A percentile compares a stretch with the other conserved stretches of the same genome.
Evolutionary conservation across 2,888 invertebrate genomes (phyloP).

Genomic region (Apamea sordens): DNA sequence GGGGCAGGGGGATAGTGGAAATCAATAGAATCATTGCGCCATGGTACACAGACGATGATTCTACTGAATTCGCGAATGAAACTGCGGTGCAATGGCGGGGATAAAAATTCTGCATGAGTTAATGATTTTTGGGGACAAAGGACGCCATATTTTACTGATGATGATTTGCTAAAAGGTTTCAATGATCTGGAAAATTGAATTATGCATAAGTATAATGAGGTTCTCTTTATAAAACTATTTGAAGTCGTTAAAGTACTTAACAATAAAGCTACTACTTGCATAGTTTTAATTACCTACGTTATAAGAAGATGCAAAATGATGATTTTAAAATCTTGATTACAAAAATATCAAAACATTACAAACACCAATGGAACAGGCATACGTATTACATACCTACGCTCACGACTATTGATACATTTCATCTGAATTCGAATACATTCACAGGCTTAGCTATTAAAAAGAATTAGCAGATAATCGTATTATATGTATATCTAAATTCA

Average conservation of each 20-base stretch:
- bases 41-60: slow-evolving; percentile 79
- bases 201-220: neutral
- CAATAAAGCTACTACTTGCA: neutral
- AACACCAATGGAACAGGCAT: neutral
- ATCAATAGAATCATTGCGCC: slow-evolving; percentile 89
- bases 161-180: slow-evolving; percentile 4
- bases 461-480: neutral
- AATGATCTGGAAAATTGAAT: neutral
- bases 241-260: neutral
- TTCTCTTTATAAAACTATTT: neutral
- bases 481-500: neutral
- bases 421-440: neutral
- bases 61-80: slow-evolving; percentile 63
- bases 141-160: slow-evolving; percentile 14
- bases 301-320: neutral
- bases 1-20: slow-evolving; percentile 76
- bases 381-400: neutral
- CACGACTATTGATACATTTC: neutral
- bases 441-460: neutral
- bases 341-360: neutral
- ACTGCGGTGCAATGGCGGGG: neutral
- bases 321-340: neutral
- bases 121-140: slow-evolving; percentile 36
- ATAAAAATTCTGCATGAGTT: slow-evolving; percentile 33
- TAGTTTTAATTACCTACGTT: neutral